Evolutionary conservation across 2,888 invertebrate species (phyloP), one percentile per base, ranked within the genome.

Genomic region (Malacosoma neustria): DNA sequence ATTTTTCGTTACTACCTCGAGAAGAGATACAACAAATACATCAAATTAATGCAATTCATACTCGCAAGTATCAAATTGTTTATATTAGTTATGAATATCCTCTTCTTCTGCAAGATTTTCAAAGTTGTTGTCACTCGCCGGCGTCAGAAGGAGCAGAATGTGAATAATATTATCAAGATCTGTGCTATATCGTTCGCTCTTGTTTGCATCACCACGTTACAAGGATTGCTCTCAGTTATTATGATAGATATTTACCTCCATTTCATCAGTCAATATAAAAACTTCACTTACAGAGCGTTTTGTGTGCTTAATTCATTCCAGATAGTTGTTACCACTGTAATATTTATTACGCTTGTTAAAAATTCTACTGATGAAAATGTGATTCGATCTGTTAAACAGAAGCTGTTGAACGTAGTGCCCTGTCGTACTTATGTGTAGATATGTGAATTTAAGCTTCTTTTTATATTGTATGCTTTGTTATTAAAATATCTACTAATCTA

Each of bases 31-130:
- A 32, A 9, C 6, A 2, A 31, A 0, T 40, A 41, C 29, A 32
- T 12, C 43, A 36, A 15, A 7, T 37, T 0, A 35, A 32, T 72
- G 65, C 34, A 41, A 42, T 11, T 22, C 22, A 32, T 48, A 1
- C 72, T 65, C 34, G 53, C 57, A 2, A 50, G 58, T 34, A 6
- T 61, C 0, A 79, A 76, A 29, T 72, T 74, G 12, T 29, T 64
- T 6, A 41, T 73, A 9, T 42, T 73, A 0, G 33, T 57, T 4
- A 11, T 63, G 1, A 80, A 79, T 38, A 40, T 65, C 1, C 33
- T 68, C 4, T 54, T 72, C 6, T 76, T 72, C 34, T 36, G 59
- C 11, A 55, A 49, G 38, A 72, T 79, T 32, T 66, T 75, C n/a
- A 46, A 45, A 11, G 64, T 70, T 0, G 65, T 58, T 3, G 43